These are phyloP conservation scores for Myrmecobius fasciatus DNA, from an alignment of 2,113 vertebrate genomes.

Conservation along the genomic window DNA sequence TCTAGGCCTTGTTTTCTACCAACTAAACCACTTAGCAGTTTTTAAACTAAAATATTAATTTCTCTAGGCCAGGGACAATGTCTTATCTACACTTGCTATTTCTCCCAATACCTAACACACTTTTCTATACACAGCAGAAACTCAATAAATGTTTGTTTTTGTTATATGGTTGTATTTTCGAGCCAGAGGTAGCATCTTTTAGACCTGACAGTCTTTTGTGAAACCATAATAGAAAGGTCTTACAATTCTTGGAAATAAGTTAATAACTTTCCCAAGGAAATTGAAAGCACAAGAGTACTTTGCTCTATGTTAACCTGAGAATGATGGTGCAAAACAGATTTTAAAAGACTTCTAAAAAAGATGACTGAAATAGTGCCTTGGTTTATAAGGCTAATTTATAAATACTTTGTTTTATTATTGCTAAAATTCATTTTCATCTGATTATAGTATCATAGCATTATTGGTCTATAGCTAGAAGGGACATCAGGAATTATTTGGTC, in stretches of 20 bases:
- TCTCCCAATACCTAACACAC: not conserved
- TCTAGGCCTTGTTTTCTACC: not conserved
- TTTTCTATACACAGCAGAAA: not conserved
- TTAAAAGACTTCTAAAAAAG: not conserved
- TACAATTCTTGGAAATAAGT: not conserved
- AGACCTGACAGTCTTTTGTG: conserved; percentile 11
- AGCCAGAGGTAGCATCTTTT: not conserved
- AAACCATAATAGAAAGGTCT: not conserved
- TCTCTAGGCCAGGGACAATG: not conserved
- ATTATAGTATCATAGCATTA: not conserved
- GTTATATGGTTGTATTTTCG: not conserved
- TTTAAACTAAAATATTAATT: not conserved
- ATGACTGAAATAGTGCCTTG: not conserved
- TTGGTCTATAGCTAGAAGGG: not conserved
- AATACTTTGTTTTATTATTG: conserved; percentile 9
- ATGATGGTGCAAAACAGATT: not conserved
- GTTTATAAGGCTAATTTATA: not conserved
- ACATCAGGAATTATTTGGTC: not conserved
- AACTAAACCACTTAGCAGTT: not conserved
- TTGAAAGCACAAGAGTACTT: conserved; percentile 2
- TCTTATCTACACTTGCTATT: not conserved
- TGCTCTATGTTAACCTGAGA: not conserved
- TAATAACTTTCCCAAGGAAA: conserved; percentile 19
- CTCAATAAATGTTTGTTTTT: not conserved
- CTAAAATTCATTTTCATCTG: not conserved